Evolutionary conservation across 2,888 invertebrate genomes (phyloP).

Genomic region (Drosophila meridionalis): DNA sequence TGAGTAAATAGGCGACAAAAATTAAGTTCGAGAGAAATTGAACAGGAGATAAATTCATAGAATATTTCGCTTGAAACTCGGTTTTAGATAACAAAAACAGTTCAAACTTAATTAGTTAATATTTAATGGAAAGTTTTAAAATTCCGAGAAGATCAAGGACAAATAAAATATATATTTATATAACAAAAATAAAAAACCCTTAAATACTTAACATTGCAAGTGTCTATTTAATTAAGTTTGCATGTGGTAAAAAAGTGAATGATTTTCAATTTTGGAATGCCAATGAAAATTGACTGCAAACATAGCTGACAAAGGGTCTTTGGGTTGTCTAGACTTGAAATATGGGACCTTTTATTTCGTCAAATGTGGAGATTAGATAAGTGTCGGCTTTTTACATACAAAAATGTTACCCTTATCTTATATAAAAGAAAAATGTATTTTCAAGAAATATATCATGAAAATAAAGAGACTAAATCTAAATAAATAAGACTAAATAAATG

Average conservation of each 20-base stretch:
- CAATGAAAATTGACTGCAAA: background rate
- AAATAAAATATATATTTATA: conserved; percentile 34
- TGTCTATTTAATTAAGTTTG: background rate
- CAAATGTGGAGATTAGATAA: background rate
- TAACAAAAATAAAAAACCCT: background rate
- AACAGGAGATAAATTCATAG: background rate
- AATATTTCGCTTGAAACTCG: background rate
- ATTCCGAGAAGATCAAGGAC: conserved; percentile 12
- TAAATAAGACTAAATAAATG: no score
- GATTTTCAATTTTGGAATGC: background rate
- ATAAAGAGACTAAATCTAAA: no score
- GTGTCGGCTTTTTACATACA: background rate
- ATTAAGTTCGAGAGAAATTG: background rate
- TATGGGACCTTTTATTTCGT: background rate
- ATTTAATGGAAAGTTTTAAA: background rate
- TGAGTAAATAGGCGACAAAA: background rate
- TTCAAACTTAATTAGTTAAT: no score
- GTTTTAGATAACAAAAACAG: background rate
- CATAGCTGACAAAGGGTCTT: background rate
- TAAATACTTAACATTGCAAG: conserved; percentile 8
- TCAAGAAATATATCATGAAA: background rate
- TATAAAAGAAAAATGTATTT: background rate
- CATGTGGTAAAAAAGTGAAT: background rate
- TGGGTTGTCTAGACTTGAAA: background rate
- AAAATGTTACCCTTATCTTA: background rate